Base-by-base conservation (phyloP, 2,888 invertebrate genomes). In the Aphidius colemani region DNA sequence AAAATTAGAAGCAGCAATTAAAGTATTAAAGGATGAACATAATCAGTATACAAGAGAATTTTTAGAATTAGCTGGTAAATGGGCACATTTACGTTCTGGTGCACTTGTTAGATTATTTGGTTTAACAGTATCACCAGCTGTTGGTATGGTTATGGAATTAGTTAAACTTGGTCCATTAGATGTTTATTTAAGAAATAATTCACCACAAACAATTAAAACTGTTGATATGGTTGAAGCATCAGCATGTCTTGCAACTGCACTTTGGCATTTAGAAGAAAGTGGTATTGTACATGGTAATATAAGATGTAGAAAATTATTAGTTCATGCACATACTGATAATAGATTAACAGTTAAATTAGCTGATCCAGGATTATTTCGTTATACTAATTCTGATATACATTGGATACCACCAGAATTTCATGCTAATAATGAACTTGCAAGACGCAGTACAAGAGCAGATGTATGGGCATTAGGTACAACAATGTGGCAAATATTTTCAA, bases 381-480 rank as follows among this genome's bases (percentile, higher is more conserved):
- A 82, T 49, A 78, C 72, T 7, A 72, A 76, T 45, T 65, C 72
- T 9, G 93, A 93, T 74, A 86, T 94, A 3, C 94, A 94, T 71
- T 97, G 96, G 96, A 88, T 96, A 77, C 95, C 96, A 0, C 89
- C 91, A 8, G 95, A 96, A 79, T 91, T 90, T 76, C 90, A 92
- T 78, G 79, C 85, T 0, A 90, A 91, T 78, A 85, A 89, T 75
- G 87, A 87, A 74, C 83, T 86, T 70, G 91, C 91, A 10, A 88
- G 88, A 77, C 84, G 85, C 8, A 90, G 90, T 18, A 86, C 87
- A 0, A 86, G 88, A 60, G 91, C 93, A 9, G 96, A 96, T 76
- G 89, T 95, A 30, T 97, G 95, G 94, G 94, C 96, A 6, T 91
- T 93, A 77, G 94, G 93, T 0, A 96, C 96, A 5, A 95, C 95